phyloP scores from a whole-genome alignment of 2,888 invertebrate genomes.

The Machimus rusticus region DNA sequence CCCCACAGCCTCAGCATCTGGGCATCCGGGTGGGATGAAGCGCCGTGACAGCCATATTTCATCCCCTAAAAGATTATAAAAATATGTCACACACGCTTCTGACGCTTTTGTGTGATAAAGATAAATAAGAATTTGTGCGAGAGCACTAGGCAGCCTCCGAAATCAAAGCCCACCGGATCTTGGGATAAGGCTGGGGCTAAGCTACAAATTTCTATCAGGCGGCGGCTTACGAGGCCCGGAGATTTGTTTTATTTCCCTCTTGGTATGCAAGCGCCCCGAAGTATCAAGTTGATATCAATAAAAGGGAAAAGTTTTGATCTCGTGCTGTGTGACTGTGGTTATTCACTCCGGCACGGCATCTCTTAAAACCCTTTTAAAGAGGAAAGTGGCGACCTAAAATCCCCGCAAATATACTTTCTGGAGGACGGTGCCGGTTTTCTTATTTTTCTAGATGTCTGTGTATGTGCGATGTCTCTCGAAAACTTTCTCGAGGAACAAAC shows the following conservation, averaged over 20 bases:
- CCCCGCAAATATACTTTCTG: background rate
- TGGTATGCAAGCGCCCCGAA: background rate
- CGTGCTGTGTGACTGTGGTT: background rate
- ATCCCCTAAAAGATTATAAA: slow-evolving; percentile 30
- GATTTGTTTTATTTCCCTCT: slow-evolving; percentile 36
- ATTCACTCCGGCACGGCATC: background rate
- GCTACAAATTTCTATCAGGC: slow-evolving; percentile 26
- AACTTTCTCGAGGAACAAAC: background rate
- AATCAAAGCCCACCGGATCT: slow-evolving; percentile 22
- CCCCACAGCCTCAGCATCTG: background rate
- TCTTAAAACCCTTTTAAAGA: background rate
- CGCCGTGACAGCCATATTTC: slow-evolving; percentile 2
- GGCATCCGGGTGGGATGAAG: background rate
- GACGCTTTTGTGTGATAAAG: slow-evolving; percentile 30
- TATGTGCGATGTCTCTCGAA: background rate
- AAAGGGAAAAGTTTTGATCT: background rate
- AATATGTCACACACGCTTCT: slow-evolving; percentile 33
- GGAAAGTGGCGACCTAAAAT: background rate
- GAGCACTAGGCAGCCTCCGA: background rate
- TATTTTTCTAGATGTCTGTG: background rate
- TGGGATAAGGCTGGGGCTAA: slow-evolving; percentile 29
- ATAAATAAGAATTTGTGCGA: slow-evolving; percentile 29
- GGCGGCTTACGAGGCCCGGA: background rate
- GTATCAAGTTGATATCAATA: background rate
- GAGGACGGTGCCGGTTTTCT: background rate